Evolutionary conservation across 2,888 invertebrate species (phyloP), one percentile per base, ranked within the genome.

Genomic region (Agrilus biguttatus): DNA sequence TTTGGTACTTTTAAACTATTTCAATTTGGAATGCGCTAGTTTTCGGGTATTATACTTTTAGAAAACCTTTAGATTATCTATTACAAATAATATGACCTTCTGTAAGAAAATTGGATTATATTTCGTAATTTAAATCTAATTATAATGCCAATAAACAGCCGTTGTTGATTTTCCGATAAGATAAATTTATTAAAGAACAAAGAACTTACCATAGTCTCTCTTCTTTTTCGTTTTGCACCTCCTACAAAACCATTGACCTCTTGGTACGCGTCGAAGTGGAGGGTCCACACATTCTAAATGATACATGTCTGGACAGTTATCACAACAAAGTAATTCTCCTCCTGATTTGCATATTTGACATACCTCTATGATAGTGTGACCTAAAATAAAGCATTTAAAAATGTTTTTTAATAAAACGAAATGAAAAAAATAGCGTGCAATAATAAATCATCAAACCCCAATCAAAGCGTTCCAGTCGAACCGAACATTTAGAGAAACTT

Each of bases 201-300:
- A 10, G 10, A 28, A 28, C 28, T 28, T 43, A 50, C 51, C 53
- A 48, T 43, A 53, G 35, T 53, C 52, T 48, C 56, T 60, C 48
- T 53, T 62, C 55, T 55, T 63, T 43, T 53, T 63, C 48, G 56
- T 57, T 54, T 67, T 75, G 58, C 83, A 83, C 34, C 66, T 61
- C 10, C 63, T 63, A 56, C 83, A 83, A 4, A 65, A 62, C 75
- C 80, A 83, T 40, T 70, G 70, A 4, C 75, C 73, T 34, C 79
- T 69, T 0, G 80, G 81, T 13, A 70, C 62, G 48, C 77, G 69
- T 49, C 73, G 67, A 32, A 82, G 58, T 1, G 76, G 75, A 8
- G 76, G 74, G 36, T 77, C 74, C 36, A 73, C 66, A 63, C 90
- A 91, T 62, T 85, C 82, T 40, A 78, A 65, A 65, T 91, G 90